These are phyloP conservation scores for human DNA, from an alignment of 2,113 vertebrate species.

Conservation along the genomic window GRCh38 chr18:36901501-36902000, in stretches of 20 bases:
- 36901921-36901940: conserved; percentile 4
- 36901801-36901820: conserved; percentile 59
- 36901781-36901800: conserved; percentile 62
- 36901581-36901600: not conserved
- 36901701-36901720: conserved; percentile 53
- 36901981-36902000: conserved; percentile 24
- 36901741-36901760: conserved; percentile 66
- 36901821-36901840: conserved; percentile 63
- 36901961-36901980: conserved; percentile 25
- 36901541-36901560: not conserved
- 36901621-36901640: not conserved
- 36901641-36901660: conserved; percentile 55
- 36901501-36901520: conserved; percentile 29
- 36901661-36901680: conserved; percentile 60
- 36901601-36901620: not conserved
- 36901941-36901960: not conserved
- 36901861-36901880: conserved; percentile 56
- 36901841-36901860: conserved; percentile 59
- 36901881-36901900: conserved; percentile 37
- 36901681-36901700: conserved; percentile 40
- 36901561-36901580: not conserved
- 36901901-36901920: not conserved
- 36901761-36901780: conserved; percentile 73
- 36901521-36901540: not conserved
- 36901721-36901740: conserved; percentile 54